Percentiles rank a stretch among this genome's conserved stretches.
Evolutionary conservation across 92 coral and sea anemone genomes (phyloP).

Genomic region (Blastomussa wellsi): DNA sequence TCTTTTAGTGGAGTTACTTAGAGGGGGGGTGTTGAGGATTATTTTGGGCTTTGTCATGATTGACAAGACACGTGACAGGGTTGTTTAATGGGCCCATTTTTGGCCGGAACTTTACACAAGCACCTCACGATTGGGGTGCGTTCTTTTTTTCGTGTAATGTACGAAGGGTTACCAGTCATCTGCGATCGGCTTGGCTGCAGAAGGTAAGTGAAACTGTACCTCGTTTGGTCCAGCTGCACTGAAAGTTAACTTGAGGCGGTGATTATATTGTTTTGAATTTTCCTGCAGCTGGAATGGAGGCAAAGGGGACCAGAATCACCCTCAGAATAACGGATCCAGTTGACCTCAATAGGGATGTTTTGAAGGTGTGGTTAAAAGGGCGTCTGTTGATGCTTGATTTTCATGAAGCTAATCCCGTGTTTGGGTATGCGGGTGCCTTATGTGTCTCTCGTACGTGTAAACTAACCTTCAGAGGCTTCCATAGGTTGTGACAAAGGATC

Average conservation of each 20-base stretch:
- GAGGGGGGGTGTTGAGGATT: too few relatives aligned
- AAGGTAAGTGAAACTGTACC: too few relatives aligned
- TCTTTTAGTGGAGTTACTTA: neutral
- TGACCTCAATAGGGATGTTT: constrained; percentile 88
- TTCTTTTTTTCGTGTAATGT: neutral
- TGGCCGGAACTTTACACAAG: neutral
- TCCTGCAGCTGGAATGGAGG: constrained; percentile 83
- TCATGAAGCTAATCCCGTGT: neutral
- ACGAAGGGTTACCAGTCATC: neutral
- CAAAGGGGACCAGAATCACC: constrained; percentile 73
- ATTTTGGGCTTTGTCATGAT: neutral
- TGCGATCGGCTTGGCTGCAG: neutral
- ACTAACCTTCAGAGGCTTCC: too few relatives aligned
- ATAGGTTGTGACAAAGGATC: too few relatives aligned
- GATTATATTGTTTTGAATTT: neutral
- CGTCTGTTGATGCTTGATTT: neutral
- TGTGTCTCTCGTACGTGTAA: too few relatives aligned
- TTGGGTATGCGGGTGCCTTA: neutral
- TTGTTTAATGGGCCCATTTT: neutral
- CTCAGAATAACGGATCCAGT: constrained; percentile 73
- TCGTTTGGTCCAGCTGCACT: too few relatives aligned
- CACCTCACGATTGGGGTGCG: neutral
- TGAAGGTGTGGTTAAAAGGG: constrained; percentile 61
- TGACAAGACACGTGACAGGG: neutral
- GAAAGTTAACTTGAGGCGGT: neutral